Evolutionary conservation across 2,113 vertebrate species (phyloP).

Genomic region (Zosterops hypoxanthus): DNA sequence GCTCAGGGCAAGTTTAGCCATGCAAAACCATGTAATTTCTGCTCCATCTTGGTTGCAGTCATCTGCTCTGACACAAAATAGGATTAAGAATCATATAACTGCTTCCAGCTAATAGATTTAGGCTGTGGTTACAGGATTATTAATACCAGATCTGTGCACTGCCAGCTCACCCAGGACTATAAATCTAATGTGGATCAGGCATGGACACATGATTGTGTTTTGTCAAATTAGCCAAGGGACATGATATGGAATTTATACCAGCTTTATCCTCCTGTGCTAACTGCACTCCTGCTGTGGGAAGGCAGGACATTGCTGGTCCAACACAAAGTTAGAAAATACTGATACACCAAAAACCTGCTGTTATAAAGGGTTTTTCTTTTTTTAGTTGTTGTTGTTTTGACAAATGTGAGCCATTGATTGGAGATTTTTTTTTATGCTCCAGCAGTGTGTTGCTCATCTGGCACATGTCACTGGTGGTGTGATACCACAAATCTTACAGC

Average conservation of each 20-base stretch:
- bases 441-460: not conserved
- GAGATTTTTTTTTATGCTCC: not conserved
- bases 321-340: not conserved
- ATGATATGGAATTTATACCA: conserved; percentile 62
- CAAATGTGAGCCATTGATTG: not conserved
- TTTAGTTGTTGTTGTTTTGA: not conserved
- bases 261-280: conserved; percentile 53
- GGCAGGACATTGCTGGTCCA: conserved; percentile 40
- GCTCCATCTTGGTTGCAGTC: conserved; percentile 23
- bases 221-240: conserved; percentile 67
- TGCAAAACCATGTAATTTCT: not conserved
- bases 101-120: conserved; percentile 64
- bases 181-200: conserved; percentile 63
- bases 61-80: conserved; percentile 60
- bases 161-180: conserved; percentile 51
- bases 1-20: not conserved
- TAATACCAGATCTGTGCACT: conserved; percentile 63
- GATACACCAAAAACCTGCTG: not conserved
- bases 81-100: conserved; percentile 61
- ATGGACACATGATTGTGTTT: conserved; percentile 69
- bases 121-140: conserved; percentile 59
- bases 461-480: not conserved
- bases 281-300: conserved; percentile 43
- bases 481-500: not conserved
- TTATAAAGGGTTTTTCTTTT: not conserved